phyloP scores from a whole-genome alignment of 2,797 vertebrate species.

The Sebastes alutus region DNA sequence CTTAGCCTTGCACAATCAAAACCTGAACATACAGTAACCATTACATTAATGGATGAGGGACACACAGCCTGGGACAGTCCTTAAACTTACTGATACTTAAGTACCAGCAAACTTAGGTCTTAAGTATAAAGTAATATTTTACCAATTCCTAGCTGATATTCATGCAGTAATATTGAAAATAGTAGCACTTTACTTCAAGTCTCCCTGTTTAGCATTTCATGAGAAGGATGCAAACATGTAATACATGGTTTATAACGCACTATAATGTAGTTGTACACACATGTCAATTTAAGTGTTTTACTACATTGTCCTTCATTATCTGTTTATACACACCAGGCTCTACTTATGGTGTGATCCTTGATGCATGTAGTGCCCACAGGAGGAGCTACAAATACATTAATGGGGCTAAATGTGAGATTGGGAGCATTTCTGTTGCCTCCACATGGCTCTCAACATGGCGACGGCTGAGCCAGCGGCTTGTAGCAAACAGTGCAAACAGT shows the following conservation, averaged over 20 bases:
- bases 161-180: neutral
- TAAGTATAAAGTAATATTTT: neutral
- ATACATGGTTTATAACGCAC: neutral
- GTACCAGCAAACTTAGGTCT: neutral
- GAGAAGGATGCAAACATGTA: neutral
- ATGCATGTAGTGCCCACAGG: neutral
- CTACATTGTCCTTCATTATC: neutral
- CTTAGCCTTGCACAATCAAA: neutral
- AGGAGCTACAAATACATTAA: neutral
- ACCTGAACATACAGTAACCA: neutral
- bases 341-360: neutral
- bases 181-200: neutral
- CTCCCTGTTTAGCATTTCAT: neutral
- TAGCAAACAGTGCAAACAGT: no score
- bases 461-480: no score
- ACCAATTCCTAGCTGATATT: neutral
- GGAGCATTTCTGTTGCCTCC: no score
- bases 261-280: neutral
- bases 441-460: no score
- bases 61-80: neutral
- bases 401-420: no score
- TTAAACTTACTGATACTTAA: neutral
- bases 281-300: neutral
- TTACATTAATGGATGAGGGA: neutral
- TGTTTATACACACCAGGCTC: neutral